These are phyloP conservation scores for Carpatolechia fugitivella DNA, from an alignment of 2,888 invertebrate genomes.

Conservation along the genomic window DNA sequence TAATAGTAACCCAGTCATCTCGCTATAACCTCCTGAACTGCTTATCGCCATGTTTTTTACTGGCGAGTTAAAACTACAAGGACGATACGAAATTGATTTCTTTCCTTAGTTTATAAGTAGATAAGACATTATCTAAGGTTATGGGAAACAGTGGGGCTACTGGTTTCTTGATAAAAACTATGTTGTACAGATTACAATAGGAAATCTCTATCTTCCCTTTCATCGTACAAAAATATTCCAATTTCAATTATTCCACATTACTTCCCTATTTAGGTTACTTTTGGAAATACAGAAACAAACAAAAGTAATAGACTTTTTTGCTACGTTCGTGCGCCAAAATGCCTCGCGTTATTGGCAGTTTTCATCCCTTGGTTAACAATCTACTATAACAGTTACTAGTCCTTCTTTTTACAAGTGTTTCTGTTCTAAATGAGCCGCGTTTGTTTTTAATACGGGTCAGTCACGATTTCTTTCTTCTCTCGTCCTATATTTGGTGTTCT, in stretches of 20 bases:
- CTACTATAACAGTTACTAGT: too few species aligned
- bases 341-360: too few species aligned
- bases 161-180: too few species aligned
- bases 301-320: too few species aligned
- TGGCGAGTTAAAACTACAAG: background rate
- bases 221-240: too few species aligned
- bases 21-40: constrained; percentile 60
- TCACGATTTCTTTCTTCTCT: constrained; percentile 50
- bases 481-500: constrained; percentile 27
- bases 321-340: too few species aligned
- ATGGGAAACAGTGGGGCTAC: background rate
- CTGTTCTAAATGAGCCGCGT: constrained; percentile 38
- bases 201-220: too few species aligned
- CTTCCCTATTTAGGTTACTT: too few species aligned
- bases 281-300: too few species aligned
- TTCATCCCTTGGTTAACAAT: background rate
- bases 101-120: background rate
- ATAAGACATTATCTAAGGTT: background rate
- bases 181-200: background rate
- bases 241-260: too few species aligned
- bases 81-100: background rate
- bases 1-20: constrained; percentile 60
- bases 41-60: constrained; percentile 36
- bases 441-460: constrained; percentile 35
- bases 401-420: background rate